Conservation (phyloP, 1,140 invertebrate species). For the Drosophila gunungcola region DNA sequence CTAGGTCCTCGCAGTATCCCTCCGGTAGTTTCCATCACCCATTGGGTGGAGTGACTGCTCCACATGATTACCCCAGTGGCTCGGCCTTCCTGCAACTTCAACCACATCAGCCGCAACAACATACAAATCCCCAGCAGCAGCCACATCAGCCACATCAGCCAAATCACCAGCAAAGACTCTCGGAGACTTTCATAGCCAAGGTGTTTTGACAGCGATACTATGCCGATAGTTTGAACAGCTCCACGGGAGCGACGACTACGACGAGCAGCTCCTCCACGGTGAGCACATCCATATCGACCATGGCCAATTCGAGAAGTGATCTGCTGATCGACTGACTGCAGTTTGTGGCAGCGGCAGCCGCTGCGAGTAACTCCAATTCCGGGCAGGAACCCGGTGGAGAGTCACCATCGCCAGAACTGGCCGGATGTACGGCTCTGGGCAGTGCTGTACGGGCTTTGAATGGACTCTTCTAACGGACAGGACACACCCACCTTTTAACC, state of each 20-base stretch:
- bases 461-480: conserved; percentile 61
- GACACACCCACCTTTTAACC: conserved; percentile 6
- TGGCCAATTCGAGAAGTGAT: conserved; percentile 21
- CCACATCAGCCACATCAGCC: conserved; percentile 41
- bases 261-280: conserved; percentile 14
- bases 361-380: conserved; percentile 32
- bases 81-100: conserved; percentile 65
- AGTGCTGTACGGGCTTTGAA: conserved; percentile 73
- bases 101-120: conserved; percentile 28
- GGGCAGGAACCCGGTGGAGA: conserved; percentile 15
- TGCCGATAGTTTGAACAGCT: conserved; percentile 69
- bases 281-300: conserved; percentile 9
- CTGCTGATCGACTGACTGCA: conserved; percentile 55
- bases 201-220: conserved; percentile 85
- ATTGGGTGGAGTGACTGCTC: conserved; percentile 38
- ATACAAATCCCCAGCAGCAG: conserved; percentile 21
- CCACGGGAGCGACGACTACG: conserved; percentile 24
- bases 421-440: conserved; percentile 59
- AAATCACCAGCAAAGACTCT: conserved; percentile 53
- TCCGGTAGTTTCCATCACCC: conserved; percentile 41
- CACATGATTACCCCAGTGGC: conserved; percentile 54
- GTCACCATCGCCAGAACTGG: conserved; percentile 41
- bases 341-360: conserved; percentile 47
- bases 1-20: conserved; percentile 49
- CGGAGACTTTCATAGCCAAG: conserved; percentile 84